phyloP scores from a whole-genome alignment of 2,797 vertebrate genomes.

The Coracias cyanogaster region DNA sequence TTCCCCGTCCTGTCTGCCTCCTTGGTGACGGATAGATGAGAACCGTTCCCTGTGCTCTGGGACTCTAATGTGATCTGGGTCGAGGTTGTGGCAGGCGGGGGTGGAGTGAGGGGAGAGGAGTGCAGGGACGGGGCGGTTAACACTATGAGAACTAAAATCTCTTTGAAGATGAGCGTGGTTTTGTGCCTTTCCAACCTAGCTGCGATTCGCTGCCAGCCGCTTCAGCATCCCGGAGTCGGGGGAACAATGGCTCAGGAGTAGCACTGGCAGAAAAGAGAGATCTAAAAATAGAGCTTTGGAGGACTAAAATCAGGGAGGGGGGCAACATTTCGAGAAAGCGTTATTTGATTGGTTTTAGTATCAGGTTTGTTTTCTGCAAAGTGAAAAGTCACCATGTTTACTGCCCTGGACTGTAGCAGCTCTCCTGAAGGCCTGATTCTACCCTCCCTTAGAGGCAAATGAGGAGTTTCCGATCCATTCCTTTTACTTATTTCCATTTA shows the following conservation, averaged over 20 bases:
- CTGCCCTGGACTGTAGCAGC: background rate
- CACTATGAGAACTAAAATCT: conserved; percentile 70
- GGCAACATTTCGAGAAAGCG: conserved; percentile 15
- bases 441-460: background rate
- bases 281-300: conserved; percentile 63
- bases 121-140: conserved; percentile 63
- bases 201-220: conserved; percentile 35
- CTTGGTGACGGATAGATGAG: conserved; percentile 90
- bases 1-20: conserved; percentile 85
- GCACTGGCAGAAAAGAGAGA: conserved; percentile 24
- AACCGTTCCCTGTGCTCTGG: conserved; percentile 83
- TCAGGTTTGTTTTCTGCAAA: background rate
- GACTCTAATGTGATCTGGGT: conserved; percentile 90
- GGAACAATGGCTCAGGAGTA: conserved; percentile 24
- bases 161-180: conserved; percentile 56
- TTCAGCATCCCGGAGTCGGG: background rate
- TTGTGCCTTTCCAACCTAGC: conserved; percentile 40
- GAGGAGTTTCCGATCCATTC: background rate
- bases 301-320: conserved; percentile 31
- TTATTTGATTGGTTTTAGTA: background rate
- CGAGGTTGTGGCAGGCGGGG: conserved; percentile 69
- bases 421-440: background rate
- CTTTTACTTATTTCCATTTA: background rate
- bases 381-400: background rate
- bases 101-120: conserved; percentile 6